Evolutionary conservation across 2,113 vertebrate species (phyloP).

Genomic region (Gadus macrocephalus): DNA sequence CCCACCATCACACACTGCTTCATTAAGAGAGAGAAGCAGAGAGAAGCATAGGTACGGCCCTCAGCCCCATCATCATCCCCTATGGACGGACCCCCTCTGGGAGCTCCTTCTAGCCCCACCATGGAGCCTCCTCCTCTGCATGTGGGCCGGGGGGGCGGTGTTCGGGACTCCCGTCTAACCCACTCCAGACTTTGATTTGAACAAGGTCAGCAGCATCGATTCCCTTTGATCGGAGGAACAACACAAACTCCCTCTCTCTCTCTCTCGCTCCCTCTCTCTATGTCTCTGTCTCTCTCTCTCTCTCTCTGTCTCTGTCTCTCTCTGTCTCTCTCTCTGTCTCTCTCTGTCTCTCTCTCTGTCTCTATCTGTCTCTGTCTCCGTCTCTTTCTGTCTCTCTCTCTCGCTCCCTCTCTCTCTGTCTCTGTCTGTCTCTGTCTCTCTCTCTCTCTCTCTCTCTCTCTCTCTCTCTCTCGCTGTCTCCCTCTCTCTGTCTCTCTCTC

Average conservation of each 20-base stretch:
- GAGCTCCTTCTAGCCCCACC: background rate
- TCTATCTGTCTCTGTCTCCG: no score
- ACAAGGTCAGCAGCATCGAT: conserved; percentile 61
- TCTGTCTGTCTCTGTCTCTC: no score
- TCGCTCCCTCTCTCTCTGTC: no score
- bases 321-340: background rate
- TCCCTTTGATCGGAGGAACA: conserved; percentile 45
- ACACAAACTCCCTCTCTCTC: conserved; percentile 27
- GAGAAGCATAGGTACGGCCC: conserved; percentile 37
- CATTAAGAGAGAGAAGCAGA: no score
- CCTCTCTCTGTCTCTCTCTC: no score
- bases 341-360: no score
- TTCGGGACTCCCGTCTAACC: conserved; percentile 11
- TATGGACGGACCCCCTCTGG: conserved; percentile 20
- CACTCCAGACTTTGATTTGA: conserved; percentile 39
- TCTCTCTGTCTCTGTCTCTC: conserved; percentile 9
- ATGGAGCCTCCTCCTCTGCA: conserved; percentile 21
- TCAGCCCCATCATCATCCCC: conserved; percentile 44
- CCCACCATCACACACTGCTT: no score
- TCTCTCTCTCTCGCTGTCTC: no score
- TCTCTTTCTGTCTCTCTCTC: no score
- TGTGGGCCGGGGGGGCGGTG: conserved; percentile 18
- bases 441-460: no score
- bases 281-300: background rate
- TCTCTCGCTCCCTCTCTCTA: conserved; percentile 18